Evolutionary conservation across 2,888 invertebrate species (phyloP), one percentile per base, ranked within the genome.

Genomic region (Camponotus fellah): DNA sequence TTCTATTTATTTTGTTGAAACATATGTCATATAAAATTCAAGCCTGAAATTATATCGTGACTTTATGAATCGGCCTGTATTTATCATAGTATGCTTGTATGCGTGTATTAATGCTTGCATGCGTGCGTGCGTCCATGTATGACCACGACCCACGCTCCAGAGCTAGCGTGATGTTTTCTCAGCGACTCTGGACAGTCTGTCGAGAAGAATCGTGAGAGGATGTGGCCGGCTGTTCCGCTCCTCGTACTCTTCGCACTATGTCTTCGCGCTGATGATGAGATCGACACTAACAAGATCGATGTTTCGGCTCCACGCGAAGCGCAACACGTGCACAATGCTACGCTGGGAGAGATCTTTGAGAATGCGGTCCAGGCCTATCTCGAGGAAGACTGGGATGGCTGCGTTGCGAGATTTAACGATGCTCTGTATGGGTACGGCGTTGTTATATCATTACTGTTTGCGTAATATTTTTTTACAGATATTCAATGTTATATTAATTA

Each of bases 351-450:
- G 46, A 80, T 89, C 26, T 94, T 89, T 66, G 82, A 91, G 5
- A 88, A 90, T 72, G 97, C 97, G 76, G 95, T 97, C 10, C 95
- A 96, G 85, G 96, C 97, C 10, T 98, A 97, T 94, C 95, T 96
- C 74, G 96, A 96, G 43, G 97, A 97, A 91, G 95, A 96, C 92
- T 98, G 97, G 97, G 95, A 96, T 32, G 96, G 96, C 84, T 98
- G 98, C 93, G 96, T 97, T 84, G 94, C 95, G 32, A 96, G 96
- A 90, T 96, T 98, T 92, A 96, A 97, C 93, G 95, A 96, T 83
- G 96, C 97, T 0, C 89, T 97, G 37, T 95, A 96, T 89, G 95
- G 95, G 92, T 96, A 95, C 64, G 85, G 75, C 40, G 12, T 75
- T 49, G 34, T 10, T 26, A 43, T 43, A 8, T 5, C 14, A 10